Percentiles rank a stretch among this genome's conserved stretches.
Conservation (phyloP, 2,888 invertebrate genomes). For the Scotopteryx bipunctaria region DNA sequence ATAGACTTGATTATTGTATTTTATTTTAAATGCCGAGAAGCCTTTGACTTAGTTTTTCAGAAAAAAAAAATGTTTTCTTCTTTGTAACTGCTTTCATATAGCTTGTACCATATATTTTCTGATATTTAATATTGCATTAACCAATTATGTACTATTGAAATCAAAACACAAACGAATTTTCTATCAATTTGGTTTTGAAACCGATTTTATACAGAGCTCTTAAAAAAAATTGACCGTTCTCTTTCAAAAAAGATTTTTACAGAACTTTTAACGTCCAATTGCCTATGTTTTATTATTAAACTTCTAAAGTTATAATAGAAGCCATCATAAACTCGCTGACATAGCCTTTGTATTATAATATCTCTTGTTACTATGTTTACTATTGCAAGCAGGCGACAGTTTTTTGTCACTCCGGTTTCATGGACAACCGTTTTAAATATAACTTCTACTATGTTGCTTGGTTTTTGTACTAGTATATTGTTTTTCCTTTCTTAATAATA, state of each 20-base stretch:
- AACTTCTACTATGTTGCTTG: constrained; percentile 18
- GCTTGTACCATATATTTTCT: too few species aligned
- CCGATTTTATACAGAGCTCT: not conserved
- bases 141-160: not conserved
- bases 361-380: constrained; percentile 47
- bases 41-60: too few species aligned
- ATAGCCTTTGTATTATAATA: constrained; percentile 60
- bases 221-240: constrained; percentile 1
- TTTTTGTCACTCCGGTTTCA: constrained; percentile 52
- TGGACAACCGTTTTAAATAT: constrained; percentile 50
- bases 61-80: too few species aligned
- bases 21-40: constrained; percentile 2
- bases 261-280: too few species aligned
- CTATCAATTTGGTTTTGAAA: too few species aligned
- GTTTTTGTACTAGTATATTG: constrained; percentile 26
- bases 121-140: not conserved
- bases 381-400: constrained; percentile 60
- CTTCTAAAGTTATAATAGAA: constrained; percentile 10
- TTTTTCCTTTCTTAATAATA: not conserved
- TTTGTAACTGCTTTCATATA: too few species aligned
- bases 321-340: constrained; percentile 57
- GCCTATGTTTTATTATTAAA: constrained; percentile 2
- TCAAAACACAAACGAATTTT: not conserved
- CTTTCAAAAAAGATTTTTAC: constrained; percentile 5
- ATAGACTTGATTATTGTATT: constrained; percentile 33